Conservation (phyloP, 2,888 invertebrate species). For the Dynastes grantii region DNA sequence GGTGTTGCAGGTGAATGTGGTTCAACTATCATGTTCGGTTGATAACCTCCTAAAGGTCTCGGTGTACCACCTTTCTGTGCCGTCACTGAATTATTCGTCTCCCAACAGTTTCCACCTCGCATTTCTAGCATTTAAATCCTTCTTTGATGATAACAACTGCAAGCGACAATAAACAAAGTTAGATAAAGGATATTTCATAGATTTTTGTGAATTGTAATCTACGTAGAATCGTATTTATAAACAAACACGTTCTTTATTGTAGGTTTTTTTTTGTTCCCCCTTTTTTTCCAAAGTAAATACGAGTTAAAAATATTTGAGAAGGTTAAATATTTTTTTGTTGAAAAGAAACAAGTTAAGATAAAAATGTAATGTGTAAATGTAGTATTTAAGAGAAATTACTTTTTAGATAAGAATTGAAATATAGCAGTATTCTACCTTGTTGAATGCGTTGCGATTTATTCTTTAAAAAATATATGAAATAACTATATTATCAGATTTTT, state of each 20-base stretch:
- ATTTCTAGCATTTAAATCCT: conserved; percentile 55
- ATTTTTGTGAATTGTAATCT: no score
- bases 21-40: conserved; percentile 62
- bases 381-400: not conserved
- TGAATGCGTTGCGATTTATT: no score
- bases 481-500: no score
- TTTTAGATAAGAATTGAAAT: conserved; percentile 12
- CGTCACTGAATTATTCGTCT: conserved; percentile 57
- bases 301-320: conserved; percentile 23
- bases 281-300: not conserved
- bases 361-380: conserved; percentile 8
- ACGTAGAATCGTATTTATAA: not conserved
- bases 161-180: conserved; percentile 12
- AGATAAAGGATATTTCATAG: not conserved
- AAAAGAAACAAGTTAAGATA: conserved; percentile 28
- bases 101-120: conserved; percentile 47
- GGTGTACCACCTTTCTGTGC: conserved; percentile 60
- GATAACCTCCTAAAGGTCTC: conserved; percentile 61
- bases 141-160: conserved; percentile 6
- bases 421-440: no score
- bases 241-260: not conserved
- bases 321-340: not conserved
- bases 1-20: conserved; percentile 64
- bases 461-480: no score
- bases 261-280: not conserved